Conservation (phyloP, 2,113 vertebrate genomes). For the Paratilapia polleni region DNA sequence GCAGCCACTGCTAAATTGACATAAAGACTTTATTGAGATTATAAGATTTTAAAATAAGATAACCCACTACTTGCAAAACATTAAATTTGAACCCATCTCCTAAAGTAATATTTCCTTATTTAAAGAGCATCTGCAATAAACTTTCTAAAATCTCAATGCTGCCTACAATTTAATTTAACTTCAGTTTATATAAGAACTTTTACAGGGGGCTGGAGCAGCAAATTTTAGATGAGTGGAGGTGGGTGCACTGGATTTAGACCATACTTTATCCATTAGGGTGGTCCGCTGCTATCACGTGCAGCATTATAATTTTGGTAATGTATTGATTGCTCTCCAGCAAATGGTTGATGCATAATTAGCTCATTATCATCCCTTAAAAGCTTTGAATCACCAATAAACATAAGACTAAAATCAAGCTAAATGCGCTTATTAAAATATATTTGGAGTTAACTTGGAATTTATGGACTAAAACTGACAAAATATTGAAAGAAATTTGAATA, state of each 20-base stretch:
- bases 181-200: not conserved
- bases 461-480: not conserved
- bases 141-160: not conserved
- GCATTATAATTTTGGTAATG: not conserved
- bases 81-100: constrained; percentile 2
- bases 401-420: not conserved
- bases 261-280: not conserved
- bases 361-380: not conserved
- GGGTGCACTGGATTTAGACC: not conserved
- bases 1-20: constrained; percentile 8
- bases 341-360: not conserved
- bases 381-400: not conserved
- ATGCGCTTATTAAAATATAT: not conserved
- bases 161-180: not conserved
- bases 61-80: constrained; percentile 14
- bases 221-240: not conserved
- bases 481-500: not conserved
- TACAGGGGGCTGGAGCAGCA: not conserved
- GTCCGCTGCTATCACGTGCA: not conserved
- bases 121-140: constrained; percentile 19
- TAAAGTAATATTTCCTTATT: constrained; percentile 21
- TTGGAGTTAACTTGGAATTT: not conserved
- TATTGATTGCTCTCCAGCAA: not conserved
- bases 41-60: constrained; percentile 27
- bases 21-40: constrained; percentile 25